Evolutionary conservation across 2,888 invertebrate species (phyloP), one percentile per base, ranked within the genome.

Genomic region (Linhomoeus sp.): DNA sequence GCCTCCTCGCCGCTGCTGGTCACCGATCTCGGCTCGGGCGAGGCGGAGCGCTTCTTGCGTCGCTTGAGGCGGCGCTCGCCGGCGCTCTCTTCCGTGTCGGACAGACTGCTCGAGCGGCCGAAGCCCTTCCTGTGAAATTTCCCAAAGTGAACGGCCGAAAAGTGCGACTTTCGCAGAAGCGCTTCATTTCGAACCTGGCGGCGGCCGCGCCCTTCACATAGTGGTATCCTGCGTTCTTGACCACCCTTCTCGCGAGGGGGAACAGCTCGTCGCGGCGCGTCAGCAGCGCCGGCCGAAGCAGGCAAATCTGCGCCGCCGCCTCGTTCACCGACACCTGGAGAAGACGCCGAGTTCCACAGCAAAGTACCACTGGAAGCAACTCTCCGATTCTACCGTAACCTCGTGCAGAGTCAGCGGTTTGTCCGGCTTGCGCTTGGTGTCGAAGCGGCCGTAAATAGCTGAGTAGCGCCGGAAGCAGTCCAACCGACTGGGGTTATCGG

Each of bases 231-330:
- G 86, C 84, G 58, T 88, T 81, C 55, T 87, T 76, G 33, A 94
- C 90, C 33, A 92, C 82, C 70, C 88, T 85, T 29, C 94, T 72
- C 1, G 94, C 90, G 49, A 94, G 71, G 0, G 92, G 88, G 68
- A 94, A 97, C 48, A 97, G 75, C 68, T 94, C 92, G 67, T 94
- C 92, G 40, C 94, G 73, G 43, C 92, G 74, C n/a, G 92, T 92
- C 51, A 97, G 73, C 51, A 97, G 72, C 35, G 87, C 85, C 3
- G 94, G 92, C 53, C 86, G 78, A 62, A 81, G 81, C 59, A 82
- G 76, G 66, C 92, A 92, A 59, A 97, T 77, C 70, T 94, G 94
- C 0, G 92, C 92, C 0, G 94, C 90, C 1, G 94, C 94, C 67
- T 97, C 94, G 69, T 97, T 97, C 40, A 97, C 92, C 57, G 87